Evolutionary conservation across 2,113 vertebrate species (phyloP).

Genomic region (Symphodus melops): DNA sequence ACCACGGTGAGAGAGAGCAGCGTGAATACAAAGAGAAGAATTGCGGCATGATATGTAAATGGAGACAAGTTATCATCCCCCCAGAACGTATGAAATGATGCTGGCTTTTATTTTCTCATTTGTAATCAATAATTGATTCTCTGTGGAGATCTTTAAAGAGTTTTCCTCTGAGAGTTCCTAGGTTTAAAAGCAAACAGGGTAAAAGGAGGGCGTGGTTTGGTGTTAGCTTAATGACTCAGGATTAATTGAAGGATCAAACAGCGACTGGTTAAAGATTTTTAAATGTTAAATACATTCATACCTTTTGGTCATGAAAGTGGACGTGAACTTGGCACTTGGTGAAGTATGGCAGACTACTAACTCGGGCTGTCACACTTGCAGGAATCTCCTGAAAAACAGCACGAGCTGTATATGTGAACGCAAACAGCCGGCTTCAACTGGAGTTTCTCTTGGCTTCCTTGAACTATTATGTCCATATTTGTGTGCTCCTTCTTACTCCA

Average conservation of each 20-base stretch:
- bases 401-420: no score
- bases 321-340: conserved; percentile 3
- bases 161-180: conserved; percentile 42
- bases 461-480: no score
- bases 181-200: conserved; percentile 48
- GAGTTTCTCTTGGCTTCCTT: no score
- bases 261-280: conserved; percentile 9
- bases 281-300: neutral
- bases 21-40: conserved; percentile 41
- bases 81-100: conserved; percentile 63
- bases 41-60: conserved; percentile 62
- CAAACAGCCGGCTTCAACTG: no score
- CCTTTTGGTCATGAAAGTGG: neutral
- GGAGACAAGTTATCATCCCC: conserved; percentile 45
- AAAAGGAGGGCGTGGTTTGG: neutral
- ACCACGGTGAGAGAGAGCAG: neutral
- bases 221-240: conserved; percentile 10
- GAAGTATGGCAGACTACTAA: neutral
- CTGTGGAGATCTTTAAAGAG: conserved; percentile 45
- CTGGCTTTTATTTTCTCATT: conserved; percentile 71
- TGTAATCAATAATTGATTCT: conserved; percentile 76
- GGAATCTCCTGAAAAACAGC: no score
- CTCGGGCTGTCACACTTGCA: no score
- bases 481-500: no score
- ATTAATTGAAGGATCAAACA: conserved; percentile 26